A percentile compares a stretch with the other conserved stretches of the same genome.
phyloP scores from a whole-genome alignment of 1,140 invertebrate genomes.

The Neuroterus valhalla region DNA sequence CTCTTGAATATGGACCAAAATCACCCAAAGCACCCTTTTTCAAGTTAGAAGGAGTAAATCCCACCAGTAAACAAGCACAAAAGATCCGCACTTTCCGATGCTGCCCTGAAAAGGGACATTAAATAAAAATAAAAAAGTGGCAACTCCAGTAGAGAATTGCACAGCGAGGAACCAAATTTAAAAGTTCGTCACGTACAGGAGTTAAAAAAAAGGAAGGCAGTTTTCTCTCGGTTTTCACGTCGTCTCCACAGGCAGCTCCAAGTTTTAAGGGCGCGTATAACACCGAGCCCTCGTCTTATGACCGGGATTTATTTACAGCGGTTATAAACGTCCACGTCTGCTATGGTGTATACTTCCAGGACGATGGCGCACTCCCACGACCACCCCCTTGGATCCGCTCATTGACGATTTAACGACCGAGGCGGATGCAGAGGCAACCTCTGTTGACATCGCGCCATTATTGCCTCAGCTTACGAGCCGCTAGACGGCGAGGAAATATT shows the following conservation, averaged over 20 bases:
- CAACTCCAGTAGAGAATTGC: no score
- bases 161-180: no score
- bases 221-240: background rate
- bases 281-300: slow-evolving; percentile 39
- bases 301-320: slow-evolving; percentile 58
- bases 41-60: no score
- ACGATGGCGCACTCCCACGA: slow-evolving; percentile 43
- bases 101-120: no score
- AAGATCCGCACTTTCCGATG: no score
- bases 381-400: slow-evolving; percentile 37
- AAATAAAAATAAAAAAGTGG: no score
- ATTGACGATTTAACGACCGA: slow-evolving; percentile 66
- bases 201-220: no score
- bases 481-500: slow-evolving; percentile 49
- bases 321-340: slow-evolving; percentile 59
- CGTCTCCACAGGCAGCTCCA: background rate
- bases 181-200: no score
- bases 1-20: no score
- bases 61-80: no score
- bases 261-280: slow-evolving; percentile 40
- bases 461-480: slow-evolving; percentile 54
- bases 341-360: slow-evolving; percentile 33
- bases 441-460: slow-evolving; percentile 65
- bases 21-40: no score
- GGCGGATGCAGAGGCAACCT: slow-evolving; percentile 57